Base-by-base conservation (phyloP, 2,113 vertebrate species). In the Melanotaenia duboulayi region DNA sequence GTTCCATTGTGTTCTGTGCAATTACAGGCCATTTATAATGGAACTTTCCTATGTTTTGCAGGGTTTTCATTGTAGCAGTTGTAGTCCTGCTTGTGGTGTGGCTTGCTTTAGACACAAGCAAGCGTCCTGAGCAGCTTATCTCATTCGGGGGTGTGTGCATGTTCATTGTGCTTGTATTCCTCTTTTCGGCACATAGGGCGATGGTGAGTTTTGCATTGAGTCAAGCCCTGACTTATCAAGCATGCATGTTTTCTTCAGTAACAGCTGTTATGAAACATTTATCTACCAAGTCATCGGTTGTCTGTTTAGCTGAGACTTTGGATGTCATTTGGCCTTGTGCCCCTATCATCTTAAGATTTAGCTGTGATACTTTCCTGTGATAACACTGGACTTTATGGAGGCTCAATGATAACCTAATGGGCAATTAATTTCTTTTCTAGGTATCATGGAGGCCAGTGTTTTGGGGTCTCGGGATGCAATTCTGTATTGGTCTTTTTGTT, bases 391-490 rank as follows among this genome's bases (percentile, higher is more conserved):
- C 4, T 70, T 49, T 51, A 67, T 59, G n/a, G 24, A 46, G 22
- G 24, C 55, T 62, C 1, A 39, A 35, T 58, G 60, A 57, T 78
- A 55, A 14, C 46, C 8, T 76, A 2, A 49, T 39, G 4, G 16
- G 60, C 11, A 40, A 32, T 17, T 10, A 24, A 11, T 64, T 71
- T 14, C 25, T 52, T 20, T 55, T 77, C 35, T 70, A 99, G 97
- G 94, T 99, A 25, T 85, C 90, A 76, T 97, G 96, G 96, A 94
- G 94, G 74, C 83, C 96, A 0, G 94, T 98, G 50, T 89, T 96
- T 81, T 97, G 96, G 96, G 97, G 97, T 7, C 92, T 99, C 11
- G 95, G 95, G 22, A 61, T 99, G 76, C 92, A 99, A 74, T 98
- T 99, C 89, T 84, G 94, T 24, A 87, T 98, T 0, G 98, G 96